Base-by-base conservation (phyloP, 1,140 invertebrate genomes). In the Littorina saxatilis region DNA sequence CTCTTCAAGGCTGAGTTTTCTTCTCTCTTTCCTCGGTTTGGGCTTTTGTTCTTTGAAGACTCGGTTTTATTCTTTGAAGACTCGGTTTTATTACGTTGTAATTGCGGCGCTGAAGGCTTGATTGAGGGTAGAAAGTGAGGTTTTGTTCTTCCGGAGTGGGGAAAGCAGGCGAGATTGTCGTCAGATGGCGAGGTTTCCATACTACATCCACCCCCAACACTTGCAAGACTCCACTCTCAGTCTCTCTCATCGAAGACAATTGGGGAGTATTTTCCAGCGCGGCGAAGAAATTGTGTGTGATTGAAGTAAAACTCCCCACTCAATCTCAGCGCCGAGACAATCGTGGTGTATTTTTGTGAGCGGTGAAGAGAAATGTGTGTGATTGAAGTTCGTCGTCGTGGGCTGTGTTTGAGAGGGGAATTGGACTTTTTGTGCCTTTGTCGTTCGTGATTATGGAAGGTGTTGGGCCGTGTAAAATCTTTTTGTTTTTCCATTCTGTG, bases 111-210 rank as follows among this genome's bases (percentile, higher is more conserved):
- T 23, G 58, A 7, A 5, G 43, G 9, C 58, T 61, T 29, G 58
- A 61, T 61, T 61, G 58, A 29, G 9, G 9, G 9, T 7, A 61
- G 58, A 23, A n/a, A 61, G 27, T 23, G 27, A 61, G 58, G 58
- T 61, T n/a, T 61, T 61, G 58, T 61, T 61, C 58, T 23, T 29
- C n/a, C n/a, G n/a, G n/a, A 23, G 58, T 17, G 70, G 37, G 43
- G 27, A 27, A 29, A 40, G 35, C 29, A 15, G 70, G 0, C 70
- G 37, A 35, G 35, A 32, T 73, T 3, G 40, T 43, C 23, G 70
- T 73, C 70, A 73, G 13, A 73, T 73, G 70, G 70, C 43, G 70
- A 43, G 43, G 70, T 39, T 73, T 73, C 70, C 70, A 73, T 39
- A 43, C 39, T 73, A 43, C 43, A 40, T 73, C 43, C 17, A 47